Conservation (phyloP, 1,140 invertebrate genomes). For the Drosophila sechellia region DNA sequence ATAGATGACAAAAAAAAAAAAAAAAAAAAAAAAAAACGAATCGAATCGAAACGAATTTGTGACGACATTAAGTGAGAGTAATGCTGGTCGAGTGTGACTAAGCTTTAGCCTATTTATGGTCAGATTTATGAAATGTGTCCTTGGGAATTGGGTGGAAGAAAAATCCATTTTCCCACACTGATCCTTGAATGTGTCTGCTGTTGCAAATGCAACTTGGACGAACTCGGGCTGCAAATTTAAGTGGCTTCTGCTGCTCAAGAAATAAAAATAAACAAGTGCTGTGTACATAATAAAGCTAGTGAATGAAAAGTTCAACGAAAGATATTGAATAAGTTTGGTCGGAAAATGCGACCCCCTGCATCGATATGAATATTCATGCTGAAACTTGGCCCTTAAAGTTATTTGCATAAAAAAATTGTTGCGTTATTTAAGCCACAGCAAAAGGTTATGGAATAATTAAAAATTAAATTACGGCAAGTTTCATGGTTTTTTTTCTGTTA, state of each 20-base stretch:
- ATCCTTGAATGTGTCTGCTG: too few relatives aligned
- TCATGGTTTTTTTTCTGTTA: too few relatives aligned
- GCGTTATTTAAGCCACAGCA: not conserved
- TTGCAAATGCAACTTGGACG: constrained; percentile 22
- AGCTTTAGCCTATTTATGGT: constrained; percentile 46
- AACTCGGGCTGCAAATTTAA: constrained; percentile 17
- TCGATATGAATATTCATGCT: constrained; percentile 26
- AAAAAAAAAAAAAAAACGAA: not conserved
- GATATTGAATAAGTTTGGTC: constrained; percentile 36
- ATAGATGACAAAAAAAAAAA: constrained; percentile 34
- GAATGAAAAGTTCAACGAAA: constrained; percentile 9
- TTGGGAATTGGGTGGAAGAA: not conserved
- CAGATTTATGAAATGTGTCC: constrained; percentile 34
- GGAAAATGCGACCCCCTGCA: not conserved
- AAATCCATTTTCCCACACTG: constrained; percentile 15
- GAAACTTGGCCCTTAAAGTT: constrained; percentile 6
- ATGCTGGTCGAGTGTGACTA: constrained; percentile 28
- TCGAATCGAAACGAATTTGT: constrained; percentile 32
- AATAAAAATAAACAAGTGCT: constrained; percentile 32
- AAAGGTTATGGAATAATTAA: not conserved
- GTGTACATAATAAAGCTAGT: not conserved
- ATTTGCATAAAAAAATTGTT: not conserved
- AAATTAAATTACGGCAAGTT: not conserved
- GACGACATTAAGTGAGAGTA: constrained; percentile 30
- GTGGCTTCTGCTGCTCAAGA: constrained; percentile 17